Base-by-base conservation (phyloP, 2,113 vertebrate species). In the Puntigrus tetrazona region DNA sequence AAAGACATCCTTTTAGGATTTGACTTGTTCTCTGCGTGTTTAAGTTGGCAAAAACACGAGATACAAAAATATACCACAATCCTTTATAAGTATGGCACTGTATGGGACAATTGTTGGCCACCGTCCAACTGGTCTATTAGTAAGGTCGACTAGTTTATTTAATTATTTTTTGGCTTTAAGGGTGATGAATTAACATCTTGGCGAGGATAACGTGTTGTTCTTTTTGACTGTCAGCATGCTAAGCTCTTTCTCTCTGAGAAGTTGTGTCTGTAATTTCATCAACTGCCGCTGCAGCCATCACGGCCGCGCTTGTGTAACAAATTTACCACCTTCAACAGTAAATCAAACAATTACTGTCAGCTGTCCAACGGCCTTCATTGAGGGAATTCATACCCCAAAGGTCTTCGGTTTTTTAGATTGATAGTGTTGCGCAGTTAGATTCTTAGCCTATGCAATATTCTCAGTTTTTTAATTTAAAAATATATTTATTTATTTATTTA, bases 311-410 rank as follows among this genome's bases (percentile, higher is more conserved):
- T 59, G 57, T 63, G 59, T 63, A 63, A 63, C 59, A 63, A 63
- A 63, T 63, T 27, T 13, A 63, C 59, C 11, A 5, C n/a, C 10
- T 63, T 63, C 59, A 29, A 29, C 59, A 63, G 27, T 63, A 63
- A 63, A 63, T 63, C 59, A 63, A 14, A 63, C 59, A 63, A 63
- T 63, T 63, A 27, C 59, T 63, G 59, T 63, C 59, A 63, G 10
- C 5, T 63, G 59, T 63, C 25, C 10, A 57, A 9, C 8, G 20
- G 52, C 52, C 20, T 57, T 57, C 27, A 14, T 11, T 63, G 25
- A 63, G 59, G 11, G 4, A 27, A 5, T 63, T 63, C 59, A 63
- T 63, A 27, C 59, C 25, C 25, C 27, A 63, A 1, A 63, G 59
- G 25, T 63, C 13, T 61, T 27, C 59, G 14, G 55, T 25, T 59